phyloP scores from a whole-genome alignment of 2,113 vertebrate genomes.

The Austrofundulus limnaeus region DNA sequence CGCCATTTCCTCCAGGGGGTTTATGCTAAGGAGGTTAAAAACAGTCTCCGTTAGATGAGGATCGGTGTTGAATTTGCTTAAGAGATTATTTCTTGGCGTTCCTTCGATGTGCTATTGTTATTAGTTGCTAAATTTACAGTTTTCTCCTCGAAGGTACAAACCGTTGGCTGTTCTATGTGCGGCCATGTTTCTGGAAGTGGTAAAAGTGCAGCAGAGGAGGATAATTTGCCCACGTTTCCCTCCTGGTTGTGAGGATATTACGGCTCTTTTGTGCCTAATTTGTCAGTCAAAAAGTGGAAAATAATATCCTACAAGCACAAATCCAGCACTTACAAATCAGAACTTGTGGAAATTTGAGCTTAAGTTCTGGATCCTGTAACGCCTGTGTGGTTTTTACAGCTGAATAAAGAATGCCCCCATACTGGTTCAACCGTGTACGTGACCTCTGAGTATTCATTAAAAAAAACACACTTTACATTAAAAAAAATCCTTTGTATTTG shows the following conservation, averaged over 20 bases:
- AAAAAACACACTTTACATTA: conserved; percentile 46
- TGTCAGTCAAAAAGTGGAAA: conserved; percentile 44
- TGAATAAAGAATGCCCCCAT: conserved; percentile 51
- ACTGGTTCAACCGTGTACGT: conserved; percentile 48
- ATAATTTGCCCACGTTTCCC: conserved; percentile 33
- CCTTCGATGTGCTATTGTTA: conserved; percentile 61
- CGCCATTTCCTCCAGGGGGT: conserved; percentile 78
- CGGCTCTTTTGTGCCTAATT: conserved; percentile 26
- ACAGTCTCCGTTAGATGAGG: conserved; percentile 73
- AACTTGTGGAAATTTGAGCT: conserved; percentile 32
- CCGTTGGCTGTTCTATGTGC: conserved; percentile 45
- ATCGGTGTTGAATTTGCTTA: conserved; percentile 75
- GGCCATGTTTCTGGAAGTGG: conserved; percentile 57
- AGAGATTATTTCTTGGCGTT: conserved; percentile 76
- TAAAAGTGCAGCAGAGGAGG: conserved; percentile 56
- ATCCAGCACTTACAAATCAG: conserved; percentile 46
- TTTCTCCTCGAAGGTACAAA: conserved; percentile 43
- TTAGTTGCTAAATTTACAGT: conserved; percentile 64
- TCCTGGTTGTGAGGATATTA: conserved; percentile 28
- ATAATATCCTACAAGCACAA: conserved; percentile 56
- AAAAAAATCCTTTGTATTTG: conserved; percentile 66
- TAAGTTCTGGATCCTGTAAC: conserved; percentile 47
- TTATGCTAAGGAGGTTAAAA: conserved; percentile 79
- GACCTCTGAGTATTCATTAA: conserved; percentile 55
- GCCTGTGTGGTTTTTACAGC: conserved; percentile 51